phyloP scores from a whole-genome alignment of 2,797 vertebrate genomes.

The Brachymystax lenok region DNA sequence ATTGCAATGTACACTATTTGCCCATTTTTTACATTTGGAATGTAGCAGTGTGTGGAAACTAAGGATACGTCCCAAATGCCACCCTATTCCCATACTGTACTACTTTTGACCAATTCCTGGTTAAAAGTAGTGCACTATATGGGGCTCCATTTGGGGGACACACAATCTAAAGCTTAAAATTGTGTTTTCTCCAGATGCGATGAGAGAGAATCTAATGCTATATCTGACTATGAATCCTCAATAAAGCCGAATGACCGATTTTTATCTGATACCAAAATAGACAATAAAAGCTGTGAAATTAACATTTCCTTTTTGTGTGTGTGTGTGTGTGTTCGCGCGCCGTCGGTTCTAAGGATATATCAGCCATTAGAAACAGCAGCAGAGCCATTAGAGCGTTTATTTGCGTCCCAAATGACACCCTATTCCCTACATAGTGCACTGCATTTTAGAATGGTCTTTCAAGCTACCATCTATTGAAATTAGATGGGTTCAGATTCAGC shows the following conservation, averaged over 20 bases:
- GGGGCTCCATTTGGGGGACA: too few species aligned
- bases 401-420: too few species aligned
- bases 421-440: too few species aligned
- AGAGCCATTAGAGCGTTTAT: neutral
- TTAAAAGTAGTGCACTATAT: neutral
- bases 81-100: too few species aligned
- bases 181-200: neutral
- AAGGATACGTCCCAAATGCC: neutral
- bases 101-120: neutral
- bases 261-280: conserved; percentile 40
- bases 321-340: conserved; percentile 26
- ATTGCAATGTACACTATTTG: neutral
- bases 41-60: neutral
- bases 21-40: neutral
- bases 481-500: too few species aligned
- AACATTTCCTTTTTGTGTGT: conserved; percentile 35
- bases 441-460: too few species aligned
- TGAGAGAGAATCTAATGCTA: neutral
- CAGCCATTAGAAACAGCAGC: conserved; percentile 41
- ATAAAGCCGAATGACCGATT: conserved; percentile 18
- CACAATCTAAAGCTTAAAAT: too few species aligned
- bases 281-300: conserved; percentile 28
- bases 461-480: too few species aligned
- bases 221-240: neutral
- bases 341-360: conserved; percentile 26